phyloP scores from a whole-genome alignment of 35 echinoderm and acorn worm genomes.

The Strongylocentrotus purpuratus region DNA sequence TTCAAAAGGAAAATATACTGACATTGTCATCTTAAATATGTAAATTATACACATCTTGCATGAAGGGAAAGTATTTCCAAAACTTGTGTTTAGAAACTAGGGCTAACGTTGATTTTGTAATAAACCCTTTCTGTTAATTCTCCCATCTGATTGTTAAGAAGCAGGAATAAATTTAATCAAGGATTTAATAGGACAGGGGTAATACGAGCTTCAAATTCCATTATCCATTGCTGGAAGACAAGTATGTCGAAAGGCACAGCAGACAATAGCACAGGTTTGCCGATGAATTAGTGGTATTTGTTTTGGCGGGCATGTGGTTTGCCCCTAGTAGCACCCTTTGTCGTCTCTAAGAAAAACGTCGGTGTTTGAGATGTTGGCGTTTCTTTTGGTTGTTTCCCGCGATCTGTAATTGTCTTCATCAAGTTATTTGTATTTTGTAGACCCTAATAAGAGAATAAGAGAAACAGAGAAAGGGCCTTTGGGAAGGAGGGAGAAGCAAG shows the following conservation, averaged over 20 bases:
- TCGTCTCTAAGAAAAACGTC: neutral
- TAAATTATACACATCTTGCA: no score
- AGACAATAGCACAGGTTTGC: neutral
- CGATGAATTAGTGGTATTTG: conserved; percentile 5
- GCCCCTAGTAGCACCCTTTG: neutral
- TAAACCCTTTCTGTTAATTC: neutral
- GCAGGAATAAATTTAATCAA: neutral
- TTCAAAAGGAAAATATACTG: no score
- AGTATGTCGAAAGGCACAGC: neutral
- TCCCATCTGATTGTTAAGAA: neutral
- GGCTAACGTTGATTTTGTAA: neutral
- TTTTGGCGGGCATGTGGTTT: neutral
- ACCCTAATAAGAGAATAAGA: neutral
- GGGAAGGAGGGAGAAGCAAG: neutral
- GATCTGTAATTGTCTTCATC: no score
- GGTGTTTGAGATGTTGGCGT: no score
- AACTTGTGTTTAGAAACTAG: no score
- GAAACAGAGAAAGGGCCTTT: neutral
- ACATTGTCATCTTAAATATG: no score
- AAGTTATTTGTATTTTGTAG: no score
- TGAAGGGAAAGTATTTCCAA: no score
- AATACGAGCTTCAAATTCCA: neutral
- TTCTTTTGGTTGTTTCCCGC: no score
- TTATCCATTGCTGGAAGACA: neutral
- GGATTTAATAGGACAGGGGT: neutral